Evolutionary conservation across 2,888 invertebrate species (phyloP).

Genomic region (Oithona nana): DNA sequence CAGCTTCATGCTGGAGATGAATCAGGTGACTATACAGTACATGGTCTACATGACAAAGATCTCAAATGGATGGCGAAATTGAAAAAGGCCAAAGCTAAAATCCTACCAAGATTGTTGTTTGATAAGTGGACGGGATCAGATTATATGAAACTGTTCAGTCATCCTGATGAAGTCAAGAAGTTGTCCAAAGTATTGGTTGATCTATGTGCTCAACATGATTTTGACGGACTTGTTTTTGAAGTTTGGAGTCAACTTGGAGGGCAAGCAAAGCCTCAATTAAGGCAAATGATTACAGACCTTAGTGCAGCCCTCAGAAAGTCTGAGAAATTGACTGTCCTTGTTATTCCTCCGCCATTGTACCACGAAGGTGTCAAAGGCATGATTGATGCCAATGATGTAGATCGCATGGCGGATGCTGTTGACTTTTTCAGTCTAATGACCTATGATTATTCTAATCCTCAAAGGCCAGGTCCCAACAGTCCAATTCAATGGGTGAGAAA

Average conservation of each 20-base stretch:
- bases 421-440: slow-evolving; percentile 88
- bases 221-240: slow-evolving; percentile 78
- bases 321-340: slow-evolving; percentile 37
- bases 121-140: slow-evolving; percentile 19
- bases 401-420: slow-evolving; percentile 51
- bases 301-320: slow-evolving; percentile 29
- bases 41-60: slow-evolving; percentile 33
- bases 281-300: slow-evolving; percentile 40
- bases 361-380: slow-evolving; percentile 33
- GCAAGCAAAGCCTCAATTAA: slow-evolving; percentile 33
- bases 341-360: slow-evolving; percentile 49
- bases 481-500: slow-evolving; percentile 61
- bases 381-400: slow-evolving; percentile 54
- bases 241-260: slow-evolving; percentile 67
- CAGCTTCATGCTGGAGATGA: slow-evolving; percentile 39
- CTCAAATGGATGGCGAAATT: slow-evolving; percentile 10
- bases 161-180: not conserved
- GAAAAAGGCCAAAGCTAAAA: not conserved
- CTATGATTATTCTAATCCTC: slow-evolving; percentile 70
- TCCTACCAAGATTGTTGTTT: slow-evolving; percentile 17
- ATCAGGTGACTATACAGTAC: slow-evolving; percentile 23
- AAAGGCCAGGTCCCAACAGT: slow-evolving; percentile 72
- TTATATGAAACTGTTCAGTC: slow-evolving; percentile 10
- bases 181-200: slow-evolving; percentile 11
- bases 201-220: not conserved